Evolutionary conservation across 2,113 vertebrate species (phyloP).

Genomic region (Burhinus oedicnemus): DNA sequence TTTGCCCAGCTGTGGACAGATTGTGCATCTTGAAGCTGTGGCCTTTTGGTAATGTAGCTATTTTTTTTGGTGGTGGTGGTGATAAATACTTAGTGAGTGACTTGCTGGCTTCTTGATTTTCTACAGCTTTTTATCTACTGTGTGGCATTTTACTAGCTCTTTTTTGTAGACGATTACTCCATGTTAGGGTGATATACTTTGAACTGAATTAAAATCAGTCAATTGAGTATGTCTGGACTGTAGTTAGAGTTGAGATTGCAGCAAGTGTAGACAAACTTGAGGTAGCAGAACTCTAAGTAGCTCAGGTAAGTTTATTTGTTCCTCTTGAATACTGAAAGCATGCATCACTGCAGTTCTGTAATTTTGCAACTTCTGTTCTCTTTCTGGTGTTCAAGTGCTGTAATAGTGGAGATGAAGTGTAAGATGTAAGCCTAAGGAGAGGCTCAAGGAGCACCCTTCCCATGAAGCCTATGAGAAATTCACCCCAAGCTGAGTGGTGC

Average conservation of each 20-base stretch:
- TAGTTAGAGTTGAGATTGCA: background rate
- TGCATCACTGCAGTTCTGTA: background rate
- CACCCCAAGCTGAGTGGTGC: background rate
- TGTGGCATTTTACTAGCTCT: background rate
- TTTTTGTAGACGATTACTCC: background rate
- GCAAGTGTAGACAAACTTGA: background rate
- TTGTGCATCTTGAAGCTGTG: background rate
- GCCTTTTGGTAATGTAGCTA: background rate
- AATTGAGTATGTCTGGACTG: background rate
- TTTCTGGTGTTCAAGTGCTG: background rate
- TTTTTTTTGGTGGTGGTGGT: background rate
- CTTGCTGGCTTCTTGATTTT: background rate
- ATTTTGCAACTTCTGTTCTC: background rate
- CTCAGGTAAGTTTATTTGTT: background rate
- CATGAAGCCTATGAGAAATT: background rate
- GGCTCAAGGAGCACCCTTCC: background rate
- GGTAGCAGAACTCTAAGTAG: background rate
- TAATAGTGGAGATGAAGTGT: background rate
- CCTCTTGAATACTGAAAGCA: background rate
- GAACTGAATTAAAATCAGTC: background rate
- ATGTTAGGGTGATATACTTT: background rate
- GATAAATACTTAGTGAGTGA: background rate
- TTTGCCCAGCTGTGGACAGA: background rate
- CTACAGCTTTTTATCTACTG: background rate
- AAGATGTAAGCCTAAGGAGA: background rate